Conservation (phyloP, 2,888 invertebrate species). For the Lycia hirtaria region DNA sequence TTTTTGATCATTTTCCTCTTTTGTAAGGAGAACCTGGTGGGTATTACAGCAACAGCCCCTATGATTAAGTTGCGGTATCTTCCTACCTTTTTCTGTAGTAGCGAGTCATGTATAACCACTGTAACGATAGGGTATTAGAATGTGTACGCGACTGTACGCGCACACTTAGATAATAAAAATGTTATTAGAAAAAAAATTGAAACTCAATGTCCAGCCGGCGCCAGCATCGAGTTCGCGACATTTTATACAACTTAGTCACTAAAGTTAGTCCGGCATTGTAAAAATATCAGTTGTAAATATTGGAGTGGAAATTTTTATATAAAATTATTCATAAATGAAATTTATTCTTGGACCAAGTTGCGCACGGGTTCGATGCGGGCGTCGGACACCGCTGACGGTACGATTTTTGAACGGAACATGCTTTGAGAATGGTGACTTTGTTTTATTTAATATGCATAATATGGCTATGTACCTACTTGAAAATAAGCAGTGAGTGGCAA, state of each 20-base stretch:
- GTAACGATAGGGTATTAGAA: slow-evolving; percentile 78
- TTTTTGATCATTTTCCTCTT: background rate
- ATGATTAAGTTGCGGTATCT: slow-evolving; percentile 70
- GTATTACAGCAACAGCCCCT: slow-evolving; percentile 1
- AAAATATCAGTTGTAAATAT: slow-evolving; percentile 83
- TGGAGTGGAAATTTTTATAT: slow-evolving; percentile 83
- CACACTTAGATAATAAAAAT: slow-evolving; percentile 78
- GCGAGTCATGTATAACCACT: slow-evolving; percentile 57
- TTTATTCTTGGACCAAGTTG: slow-evolving; percentile 76
- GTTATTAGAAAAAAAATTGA: slow-evolving; percentile 80
- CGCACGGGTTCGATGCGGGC: slow-evolving; percentile 45
- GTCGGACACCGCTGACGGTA: slow-evolving; percentile 46
- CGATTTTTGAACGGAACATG: slow-evolving; percentile 20
- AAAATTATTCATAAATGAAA: slow-evolving; percentile 79
- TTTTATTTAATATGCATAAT: background rate
- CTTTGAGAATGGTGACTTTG: slow-evolving; percentile 6
- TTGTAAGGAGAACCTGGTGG: background rate
- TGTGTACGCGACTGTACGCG: slow-evolving; percentile 70
- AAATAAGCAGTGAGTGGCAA: no score
- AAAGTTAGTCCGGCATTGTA: slow-evolving; percentile 78
- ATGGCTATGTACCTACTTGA: background rate
- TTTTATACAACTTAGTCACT: slow-evolving; percentile 70
- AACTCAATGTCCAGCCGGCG: slow-evolving; percentile 57
- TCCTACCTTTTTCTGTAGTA: slow-evolving; percentile 59
- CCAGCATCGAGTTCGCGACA: slow-evolving; percentile 52